phyloP scores from a whole-genome alignment of 23 tunicate species.

The Diplosoma virens region DNA sequence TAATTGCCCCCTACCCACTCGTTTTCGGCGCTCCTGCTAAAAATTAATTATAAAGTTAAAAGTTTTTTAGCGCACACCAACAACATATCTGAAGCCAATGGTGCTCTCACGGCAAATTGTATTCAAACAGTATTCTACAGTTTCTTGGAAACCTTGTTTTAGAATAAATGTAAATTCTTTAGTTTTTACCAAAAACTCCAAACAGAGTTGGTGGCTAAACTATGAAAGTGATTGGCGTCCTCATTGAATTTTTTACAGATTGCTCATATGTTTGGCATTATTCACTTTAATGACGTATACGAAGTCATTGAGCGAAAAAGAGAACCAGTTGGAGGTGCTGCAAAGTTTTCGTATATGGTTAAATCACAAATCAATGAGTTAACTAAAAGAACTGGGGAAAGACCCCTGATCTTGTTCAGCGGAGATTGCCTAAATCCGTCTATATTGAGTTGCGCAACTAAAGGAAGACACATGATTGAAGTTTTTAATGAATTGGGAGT shows the following conservation, averaged over 20 bases:
- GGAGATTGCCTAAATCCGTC: slow-evolving; percentile 96
- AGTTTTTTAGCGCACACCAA: too few relatives aligned
- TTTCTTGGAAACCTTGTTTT: too few relatives aligned
- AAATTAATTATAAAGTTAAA: too few relatives aligned
- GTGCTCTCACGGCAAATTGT: too few relatives aligned
- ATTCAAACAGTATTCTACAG: too few relatives aligned
- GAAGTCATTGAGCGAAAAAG: slow-evolving; percentile 58
- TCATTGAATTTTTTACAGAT: slow-evolving; percentile 25
- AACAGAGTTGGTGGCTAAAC: too few relatives aligned
- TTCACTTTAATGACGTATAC: slow-evolving; percentile 95
- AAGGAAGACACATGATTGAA: slow-evolving; percentile 90
- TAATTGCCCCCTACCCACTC: too few relatives aligned
- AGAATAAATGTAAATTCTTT: too few relatives aligned
- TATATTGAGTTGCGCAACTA: slow-evolving; percentile 79
- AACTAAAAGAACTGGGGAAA: slow-evolving; percentile 22
- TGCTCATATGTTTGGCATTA: slow-evolving; percentile 29
- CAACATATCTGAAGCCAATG: too few relatives aligned
- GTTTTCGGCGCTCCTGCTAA: too few relatives aligned
- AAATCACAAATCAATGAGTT: slow-evolving; percentile 6
- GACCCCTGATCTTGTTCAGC: slow-evolving; percentile 65
- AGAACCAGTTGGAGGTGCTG: slow-evolving; percentile 84
- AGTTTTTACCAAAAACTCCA: too few relatives aligned
- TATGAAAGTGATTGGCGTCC: too few relatives aligned
- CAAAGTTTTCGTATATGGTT: slow-evolving; percentile 41
- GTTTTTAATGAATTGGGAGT: slow-evolving; percentile 63